These are phyloP conservation scores for Diceros bicornis DNA, from an alignment of 2,797 vertebrate genomes.

Conservation along the genomic window DNA sequence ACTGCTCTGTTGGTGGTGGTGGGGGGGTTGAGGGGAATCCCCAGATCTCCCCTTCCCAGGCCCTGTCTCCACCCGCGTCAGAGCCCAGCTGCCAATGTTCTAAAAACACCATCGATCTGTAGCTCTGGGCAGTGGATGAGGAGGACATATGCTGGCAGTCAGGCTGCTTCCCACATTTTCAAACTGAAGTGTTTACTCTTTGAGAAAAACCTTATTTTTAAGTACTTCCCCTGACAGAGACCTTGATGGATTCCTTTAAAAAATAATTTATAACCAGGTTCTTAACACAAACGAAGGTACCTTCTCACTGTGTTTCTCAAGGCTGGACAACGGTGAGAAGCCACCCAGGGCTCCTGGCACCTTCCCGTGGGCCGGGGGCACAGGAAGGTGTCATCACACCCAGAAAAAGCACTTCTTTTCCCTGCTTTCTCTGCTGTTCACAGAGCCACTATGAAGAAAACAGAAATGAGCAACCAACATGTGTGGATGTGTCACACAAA, in stretches of 20 bases:
- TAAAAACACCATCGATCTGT: constrained; percentile 67
- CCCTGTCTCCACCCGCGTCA: not conserved
- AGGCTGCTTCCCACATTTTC: constrained; percentile 26
- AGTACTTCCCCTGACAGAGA: constrained; percentile 58
- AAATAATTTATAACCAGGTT: constrained; percentile 72
- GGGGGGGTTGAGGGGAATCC: not conserved
- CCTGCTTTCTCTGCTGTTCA: not conserved
- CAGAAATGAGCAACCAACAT: not conserved
- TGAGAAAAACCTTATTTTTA: constrained; percentile 80
- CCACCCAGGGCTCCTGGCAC: not conserved
- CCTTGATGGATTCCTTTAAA: constrained; percentile 65
- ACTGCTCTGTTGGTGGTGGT: not conserved
- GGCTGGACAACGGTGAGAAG: not conserved
- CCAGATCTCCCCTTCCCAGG: not conserved
- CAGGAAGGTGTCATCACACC: not conserved
- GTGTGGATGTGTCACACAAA: constrained; percentile 55
- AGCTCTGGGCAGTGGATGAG: not conserved
- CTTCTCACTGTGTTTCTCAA: constrained; percentile 62
- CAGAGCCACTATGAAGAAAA: not conserved
- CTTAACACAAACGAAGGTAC: constrained; percentile 46
- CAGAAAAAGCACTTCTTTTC: not conserved
- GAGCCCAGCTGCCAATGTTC: not conserved
- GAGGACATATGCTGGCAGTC: constrained; percentile 54
- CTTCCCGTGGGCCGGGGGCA: not conserved
- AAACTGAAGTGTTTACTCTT: constrained; percentile 79